Base-by-base conservation (phyloP, 2,888 invertebrate genomes). In the Cordylochernes scorpioides region DNA sequence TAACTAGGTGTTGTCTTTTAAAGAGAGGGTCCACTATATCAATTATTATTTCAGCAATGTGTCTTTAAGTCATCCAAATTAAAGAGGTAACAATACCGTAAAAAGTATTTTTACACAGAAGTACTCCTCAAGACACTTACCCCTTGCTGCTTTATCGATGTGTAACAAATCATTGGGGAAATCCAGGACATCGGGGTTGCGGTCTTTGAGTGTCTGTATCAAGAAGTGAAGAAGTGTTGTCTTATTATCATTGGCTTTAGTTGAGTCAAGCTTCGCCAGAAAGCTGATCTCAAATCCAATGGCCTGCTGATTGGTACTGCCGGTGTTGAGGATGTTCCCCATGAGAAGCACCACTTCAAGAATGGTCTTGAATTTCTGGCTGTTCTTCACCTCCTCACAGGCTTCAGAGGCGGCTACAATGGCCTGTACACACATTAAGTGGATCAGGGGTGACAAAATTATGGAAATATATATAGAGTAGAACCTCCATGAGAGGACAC, bases 281-380 rank as follows among this genome's bases (percentile, higher is more conserved):
- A 77, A 91, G 49, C 72, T 84, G 45, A 97, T 80, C 54, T 97
- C 91, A 53, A 94, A 97, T 2, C 86, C 97, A 45, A 77, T 74
- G 0, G 88, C 82, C 40, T 75, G 77, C 2, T 75, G 86, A 49
- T 88, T 86, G 46, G 71, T 71, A 5, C 84, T 78, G 1, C 88
- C 88, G 0, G 80, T 68, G 53, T 94, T 94, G 77, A 97, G 80
- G 47, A 78, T 86, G 55, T 97, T 97, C 3, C 94, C 94, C 14
- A 91, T 59, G 8, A 88, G 53, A 1, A 97, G 59, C 35, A 94
- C 65, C 1, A 94, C 57, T 51, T 91, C 80, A 9, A 97, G 54
- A 28, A 97, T 69, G 50, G 68, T 71, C 1, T 74, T 71, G 52
- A 97, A 86, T 47, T 84, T 88, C 39, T 66, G 66, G 46, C 86